phyloP scores from a whole-genome alignment of 2,888 invertebrate genomes.

The Cryptus armator region DNA sequence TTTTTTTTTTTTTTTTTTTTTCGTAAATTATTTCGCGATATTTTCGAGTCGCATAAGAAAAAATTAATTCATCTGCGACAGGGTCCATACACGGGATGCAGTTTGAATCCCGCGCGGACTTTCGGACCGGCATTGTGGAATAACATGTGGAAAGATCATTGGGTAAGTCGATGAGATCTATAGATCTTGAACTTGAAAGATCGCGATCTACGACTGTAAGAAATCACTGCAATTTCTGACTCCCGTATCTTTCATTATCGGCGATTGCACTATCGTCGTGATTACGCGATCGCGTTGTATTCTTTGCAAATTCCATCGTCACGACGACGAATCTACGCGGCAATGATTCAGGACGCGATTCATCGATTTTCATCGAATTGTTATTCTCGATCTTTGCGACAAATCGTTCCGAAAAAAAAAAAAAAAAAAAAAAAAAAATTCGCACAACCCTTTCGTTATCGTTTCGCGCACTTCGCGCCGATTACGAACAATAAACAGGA shows the following conservation, averaged over 20 bases:
- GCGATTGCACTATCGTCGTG: constrained; percentile 1
- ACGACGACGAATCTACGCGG: background rate
- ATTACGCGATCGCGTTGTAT: constrained; percentile 19
- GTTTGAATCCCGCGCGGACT: constrained; percentile 90
- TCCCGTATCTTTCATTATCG: constrained; percentile 15
- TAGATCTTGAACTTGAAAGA: background rate
- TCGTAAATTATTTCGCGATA: constrained; percentile 41
- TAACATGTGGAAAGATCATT: constrained; percentile 88
- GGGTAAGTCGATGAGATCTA: constrained; percentile 85
- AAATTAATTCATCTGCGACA: constrained; percentile 80
- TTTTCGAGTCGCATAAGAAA: background rate
- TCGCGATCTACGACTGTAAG: constrained; percentile 5
- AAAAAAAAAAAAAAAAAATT: background rate
- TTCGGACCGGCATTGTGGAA: constrained; percentile 91
- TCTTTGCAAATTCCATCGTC: constrained; percentile 6
- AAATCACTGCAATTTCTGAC: constrained; percentile 42
- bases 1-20: background rate
- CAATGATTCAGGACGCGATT: constrained; percentile 17
- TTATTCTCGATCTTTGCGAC: background rate
- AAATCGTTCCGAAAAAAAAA: background rate
- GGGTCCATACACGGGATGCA: constrained; percentile 90
- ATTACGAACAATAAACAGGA: background rate
- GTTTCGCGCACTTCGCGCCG: background rate
- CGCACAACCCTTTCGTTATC: background rate
- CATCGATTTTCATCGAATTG: constrained; percentile 39